Evolutionary conservation across 2,113 vertebrate genomes (phyloP).

Genomic region (Micronisus gabar): DNA sequence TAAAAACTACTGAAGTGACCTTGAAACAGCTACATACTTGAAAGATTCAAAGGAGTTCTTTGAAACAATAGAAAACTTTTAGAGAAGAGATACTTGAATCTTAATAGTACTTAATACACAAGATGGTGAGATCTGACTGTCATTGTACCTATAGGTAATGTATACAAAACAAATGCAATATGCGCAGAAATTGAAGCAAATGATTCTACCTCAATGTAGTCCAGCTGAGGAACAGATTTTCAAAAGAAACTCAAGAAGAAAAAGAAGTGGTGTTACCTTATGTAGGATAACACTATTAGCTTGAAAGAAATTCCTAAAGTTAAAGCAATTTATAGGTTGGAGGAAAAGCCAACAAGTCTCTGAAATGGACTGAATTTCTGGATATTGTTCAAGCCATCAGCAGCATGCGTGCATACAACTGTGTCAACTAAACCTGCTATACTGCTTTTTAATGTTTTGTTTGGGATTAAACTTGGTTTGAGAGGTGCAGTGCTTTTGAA

Average conservation of each 20-base stretch:
- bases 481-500: neutral
- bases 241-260: neutral
- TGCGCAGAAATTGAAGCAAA: slow-evolving; percentile 11
- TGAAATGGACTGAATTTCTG: neutral
- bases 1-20: slow-evolving; percentile 56
- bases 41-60: slow-evolving; percentile 17
- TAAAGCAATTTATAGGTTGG: neutral
- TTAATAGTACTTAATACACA: neutral
- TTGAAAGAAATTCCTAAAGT: neutral
- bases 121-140: neutral
- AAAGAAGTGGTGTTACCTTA: neutral
- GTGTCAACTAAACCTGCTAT: neutral
- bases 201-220: neutral
- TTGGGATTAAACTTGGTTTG: neutral
- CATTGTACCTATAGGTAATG: neutral
- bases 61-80: slow-evolving; percentile 30
- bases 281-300: neutral
- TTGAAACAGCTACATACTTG: slow-evolving; percentile 34
- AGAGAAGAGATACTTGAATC: neutral
- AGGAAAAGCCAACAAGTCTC: neutral
- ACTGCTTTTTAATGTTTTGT: neutral
- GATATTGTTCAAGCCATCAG: neutral
- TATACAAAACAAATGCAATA: neutral
- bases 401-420: neutral
- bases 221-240: neutral